Evolutionary conservation across 2,797 vertebrate species (phyloP), one percentile per base, ranked within the genome.

Genomic region (Centroberyx gerrardi): DNA sequence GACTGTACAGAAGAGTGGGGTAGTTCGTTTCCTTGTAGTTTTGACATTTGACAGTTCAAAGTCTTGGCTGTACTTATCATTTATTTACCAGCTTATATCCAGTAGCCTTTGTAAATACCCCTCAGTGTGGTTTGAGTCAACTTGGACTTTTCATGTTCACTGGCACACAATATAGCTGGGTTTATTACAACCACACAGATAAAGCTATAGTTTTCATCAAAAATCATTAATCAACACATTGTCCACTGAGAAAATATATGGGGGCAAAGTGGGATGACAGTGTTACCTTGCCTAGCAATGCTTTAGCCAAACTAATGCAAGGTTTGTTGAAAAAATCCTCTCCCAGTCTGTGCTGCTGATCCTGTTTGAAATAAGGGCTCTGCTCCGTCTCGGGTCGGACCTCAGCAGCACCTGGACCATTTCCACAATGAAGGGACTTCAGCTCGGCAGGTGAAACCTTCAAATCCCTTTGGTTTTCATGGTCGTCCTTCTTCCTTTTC

Each of bases 281-380:
- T 2, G 2, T 53, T 94, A 99, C 98, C 97, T 98, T 96, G 27
- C 97, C 97, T 17, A 99, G 95, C 46, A 98, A 94, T 0, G 95
- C 96, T 90, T 88, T 96, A 4, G 98, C 97, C 89, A 99, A 90
- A 80, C 67, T 54, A 70, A 95, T 62, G 72, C 97, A 97, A 0
- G 97, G 92, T 48, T 97, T 97, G 49, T 93, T 80, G 78, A 97
- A 99, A 67, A 97, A 99, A 0, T 93, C 93, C 5, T 90, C 85
- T 18, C 90, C 88, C 38, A 97, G 89, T 52, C 86, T 95, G 51
- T 58, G 60, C 33, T 74, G 85, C 49, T 49, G 74, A 8, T 91
- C 78, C 7, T 0, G 58, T 0, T 60, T 59, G 84, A 98, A 97
- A 44, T 97, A 97, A 42, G 85, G 88, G 74, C 97, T 95, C 66